Base-by-base conservation (phyloP, 2,113 vertebrate genomes). In the Indri indri region DNA sequence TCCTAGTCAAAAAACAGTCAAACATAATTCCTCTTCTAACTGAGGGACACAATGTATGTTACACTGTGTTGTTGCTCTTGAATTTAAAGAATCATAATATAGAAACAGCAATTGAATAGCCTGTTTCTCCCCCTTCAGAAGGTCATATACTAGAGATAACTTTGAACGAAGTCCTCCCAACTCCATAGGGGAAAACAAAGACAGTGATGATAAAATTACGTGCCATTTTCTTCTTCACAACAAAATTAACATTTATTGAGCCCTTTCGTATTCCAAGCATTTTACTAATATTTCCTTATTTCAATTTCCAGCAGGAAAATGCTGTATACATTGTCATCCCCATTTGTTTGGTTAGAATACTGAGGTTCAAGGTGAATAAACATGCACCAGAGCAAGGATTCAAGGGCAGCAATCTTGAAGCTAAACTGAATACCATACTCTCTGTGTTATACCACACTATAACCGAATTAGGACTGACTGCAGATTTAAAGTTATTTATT, bases 151-250 rank as follows among this genome's bases (percentile, higher is more conserved):
- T 8, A 52, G 6, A 3, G 17, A 54, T 25, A 74, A 83, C 1
- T 45, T 74, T 73, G 25, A 45, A 0, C 59, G 7, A 20, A 88
- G 8, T 61, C 3, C 52, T 22, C 9, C 40, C 77, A 8, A 42
- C 0, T 23, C 16, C 3, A 1, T 7, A 1, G 1, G 20, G 32
- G 8, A 17, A 16, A 2, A 18, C 34, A 73, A 63, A 34, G 34
- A 61, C 3, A 76, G 8, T 32, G 22, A 13, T 45, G 12, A 47
- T 45, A 61, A 82, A 90, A 45, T 63, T 7, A 1, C n/a, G 27
- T 70, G 10, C 4, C 37, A 4, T 3, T 84, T 63, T 32, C 65
- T 30, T 87, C 25, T 83, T 95, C 5, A 57, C 30, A 66, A 50
- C 0, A 86, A 84, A 93, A 63, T 90, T 37, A 83, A 54, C 0